Percentiles rank a stretch among this genome's conserved stretches.
phyloP scores from a whole-genome alignment of 2,888 invertebrate genomes.

The Philonicus albiceps region DNA sequence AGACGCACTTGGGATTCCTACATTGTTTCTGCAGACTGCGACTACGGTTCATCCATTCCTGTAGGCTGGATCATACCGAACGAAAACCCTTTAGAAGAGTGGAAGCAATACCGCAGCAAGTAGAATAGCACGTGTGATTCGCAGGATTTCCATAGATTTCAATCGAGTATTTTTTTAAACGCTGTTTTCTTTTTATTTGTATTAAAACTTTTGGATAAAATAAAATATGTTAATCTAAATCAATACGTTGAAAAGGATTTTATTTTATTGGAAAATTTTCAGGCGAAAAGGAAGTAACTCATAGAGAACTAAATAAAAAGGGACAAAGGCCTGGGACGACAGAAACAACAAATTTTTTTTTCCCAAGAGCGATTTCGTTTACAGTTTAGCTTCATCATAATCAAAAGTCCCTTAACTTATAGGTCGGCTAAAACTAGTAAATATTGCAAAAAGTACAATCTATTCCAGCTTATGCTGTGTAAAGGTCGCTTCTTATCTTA shows the following conservation, averaged over 20 bases:
- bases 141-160: not conserved
- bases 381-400: not conserved
- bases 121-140: not conserved
- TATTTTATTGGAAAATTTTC: not conserved
- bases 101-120: conserved; percentile 16
- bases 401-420: not conserved
- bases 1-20: conserved; percentile 48
- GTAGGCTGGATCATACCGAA: conserved; percentile 76
- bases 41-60: conserved; percentile 70
- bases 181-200: not conserved
- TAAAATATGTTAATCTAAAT: not conserved
- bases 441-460: not conserved
- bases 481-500: not conserved
- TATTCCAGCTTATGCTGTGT: not conserved
- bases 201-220: not conserved
- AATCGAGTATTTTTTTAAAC: not conserved
- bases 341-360: not conserved
- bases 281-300: not conserved
- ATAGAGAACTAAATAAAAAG: no score
- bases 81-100: conserved; percentile 44
- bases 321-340: not conserved
- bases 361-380: not conserved
- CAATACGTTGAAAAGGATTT: not conserved
- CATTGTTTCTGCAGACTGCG: conserved; percentile 34
- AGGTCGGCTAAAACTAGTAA: not conserved